Conservation (phyloP, 1,140 invertebrate species). For the Drosophila sp. region DNA sequence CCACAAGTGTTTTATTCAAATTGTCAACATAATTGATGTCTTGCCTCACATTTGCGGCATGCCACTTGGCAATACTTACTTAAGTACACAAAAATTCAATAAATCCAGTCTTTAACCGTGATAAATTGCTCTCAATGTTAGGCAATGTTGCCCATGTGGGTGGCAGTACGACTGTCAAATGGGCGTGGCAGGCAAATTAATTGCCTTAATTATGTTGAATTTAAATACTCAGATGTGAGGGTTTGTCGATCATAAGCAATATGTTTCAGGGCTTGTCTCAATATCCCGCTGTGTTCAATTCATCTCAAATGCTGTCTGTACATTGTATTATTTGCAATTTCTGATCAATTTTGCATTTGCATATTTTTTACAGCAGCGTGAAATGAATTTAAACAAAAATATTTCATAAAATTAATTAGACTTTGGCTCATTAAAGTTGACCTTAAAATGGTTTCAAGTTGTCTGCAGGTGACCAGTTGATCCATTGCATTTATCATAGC, state of each 20-base stretch:
- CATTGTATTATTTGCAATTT: conserved; percentile 25
- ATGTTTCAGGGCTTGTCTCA: neutral
- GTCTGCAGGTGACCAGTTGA: conserved; percentile 6
- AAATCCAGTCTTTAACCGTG: conserved; percentile 2
- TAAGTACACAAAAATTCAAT: conserved; percentile 25
- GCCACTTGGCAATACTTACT: conserved; percentile 58
- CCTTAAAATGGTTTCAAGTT: neutral
- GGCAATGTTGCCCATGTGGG: conserved; percentile 31
- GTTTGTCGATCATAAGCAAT: neutral
- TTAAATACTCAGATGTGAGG: conserved; percentile 2
- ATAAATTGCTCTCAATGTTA: neutral
- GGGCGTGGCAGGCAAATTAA: conserved; percentile 39
- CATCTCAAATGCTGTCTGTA: neutral
- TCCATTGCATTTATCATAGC: no score
- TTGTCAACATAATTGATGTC: conserved; percentile 32
- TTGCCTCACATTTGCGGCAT: conserved; percentile 47
- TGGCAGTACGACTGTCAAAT: neutral
- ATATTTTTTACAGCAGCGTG: neutral
- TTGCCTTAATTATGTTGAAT: conserved; percentile 30
- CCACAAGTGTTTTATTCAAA: conserved; percentile 24
- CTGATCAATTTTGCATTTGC: conserved; percentile 42
- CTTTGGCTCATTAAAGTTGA: conserved; percentile 1
- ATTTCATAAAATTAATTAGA: conserved; percentile 14
- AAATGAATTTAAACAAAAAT: neutral
- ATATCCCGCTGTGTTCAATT: conserved; percentile 15